A percentile compares a stretch with the other conserved stretches of the same genome.
phyloP scores from a whole-genome alignment of 2,888 invertebrate species.

The Parelbella ahira region DNA sequence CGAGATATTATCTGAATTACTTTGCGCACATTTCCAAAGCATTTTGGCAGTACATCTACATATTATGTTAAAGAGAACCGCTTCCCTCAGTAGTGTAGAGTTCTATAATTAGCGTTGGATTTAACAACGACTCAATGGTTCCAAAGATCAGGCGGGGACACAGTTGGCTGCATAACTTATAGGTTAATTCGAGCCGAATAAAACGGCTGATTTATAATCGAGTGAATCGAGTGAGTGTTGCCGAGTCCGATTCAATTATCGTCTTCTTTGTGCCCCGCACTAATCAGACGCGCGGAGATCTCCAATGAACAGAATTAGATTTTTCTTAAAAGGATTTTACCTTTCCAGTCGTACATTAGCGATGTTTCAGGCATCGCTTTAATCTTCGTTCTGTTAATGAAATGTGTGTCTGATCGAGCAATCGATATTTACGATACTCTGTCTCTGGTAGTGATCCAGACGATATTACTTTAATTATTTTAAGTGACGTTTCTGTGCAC shows the following conservation, averaged over 20 bases:
- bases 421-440: conserved; percentile 21
- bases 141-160: conserved; percentile 25
- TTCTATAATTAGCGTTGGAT: no score
- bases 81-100: no score
- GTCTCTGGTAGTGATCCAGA: conserved; percentile 6
- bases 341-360: conserved; percentile 23
- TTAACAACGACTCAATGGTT: conserved; percentile 35
- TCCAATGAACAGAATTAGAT: conserved; percentile 24
- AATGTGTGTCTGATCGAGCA: conserved; percentile 23
- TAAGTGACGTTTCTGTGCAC: neutral
- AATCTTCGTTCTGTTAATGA: conserved; percentile 23
- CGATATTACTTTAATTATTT: neutral
- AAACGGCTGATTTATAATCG: conserved; percentile 40
- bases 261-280: conserved; percentile 30
- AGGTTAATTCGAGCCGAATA: conserved; percentile 46
- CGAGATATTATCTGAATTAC: no score
- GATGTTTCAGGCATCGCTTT: conserved; percentile 25
- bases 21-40: no score
- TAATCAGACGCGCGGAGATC: conserved; percentile 29
- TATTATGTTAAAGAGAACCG: no score
- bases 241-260: conserved; percentile 35
- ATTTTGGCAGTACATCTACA: no score
- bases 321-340: conserved; percentile 26
- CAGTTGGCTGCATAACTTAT: conserved; percentile 43
- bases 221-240: conserved; percentile 33